phyloP scores from a whole-genome alignment of 2,888 invertebrate species.

The Sicus ferrugineus region DNA sequence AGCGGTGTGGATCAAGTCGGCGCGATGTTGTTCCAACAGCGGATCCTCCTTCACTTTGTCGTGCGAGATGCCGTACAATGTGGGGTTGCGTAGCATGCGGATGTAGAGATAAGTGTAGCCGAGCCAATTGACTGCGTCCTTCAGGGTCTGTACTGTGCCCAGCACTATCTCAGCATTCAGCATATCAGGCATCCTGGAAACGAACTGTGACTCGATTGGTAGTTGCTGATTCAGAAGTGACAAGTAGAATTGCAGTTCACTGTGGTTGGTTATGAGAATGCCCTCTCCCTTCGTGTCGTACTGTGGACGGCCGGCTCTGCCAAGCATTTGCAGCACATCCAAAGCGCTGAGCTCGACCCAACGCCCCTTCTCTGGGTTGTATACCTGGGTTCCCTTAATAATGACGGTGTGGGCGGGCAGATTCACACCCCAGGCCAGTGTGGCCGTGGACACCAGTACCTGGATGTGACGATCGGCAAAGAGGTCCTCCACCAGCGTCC shows the following conservation, averaged over 20 bases:
- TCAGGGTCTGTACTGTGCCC: constrained; percentile 87
- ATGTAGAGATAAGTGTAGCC: constrained; percentile 98
- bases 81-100: constrained; percentile 90
- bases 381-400: constrained; percentile 97
- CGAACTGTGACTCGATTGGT: constrained; percentile 96
- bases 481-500: constrained; percentile 97
- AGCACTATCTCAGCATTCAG: constrained; percentile 97
- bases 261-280: constrained; percentile 97
- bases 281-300: constrained; percentile 98
- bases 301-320: constrained; percentile 96
- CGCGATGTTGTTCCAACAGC: constrained; percentile 85
- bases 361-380: constrained; percentile 96
- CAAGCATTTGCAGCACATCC: constrained; percentile 98
- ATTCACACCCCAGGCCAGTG: constrained; percentile 99
- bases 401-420: constrained; percentile 96
- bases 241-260: constrained; percentile 97
- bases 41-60: constrained; percentile 84
- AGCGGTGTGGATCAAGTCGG: constrained; percentile 95
- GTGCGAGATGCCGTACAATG: constrained; percentile 85
- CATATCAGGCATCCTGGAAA: constrained; percentile 93
- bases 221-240: constrained; percentile 97
- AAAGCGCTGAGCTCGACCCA: constrained; percentile 98
- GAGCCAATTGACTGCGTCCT: constrained; percentile 89
- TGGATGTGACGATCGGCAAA: constrained; percentile 98
- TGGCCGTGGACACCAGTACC: constrained; percentile 97